These are phyloP conservation scores for Chloroceryle aenea DNA, from an alignment of 2,113 vertebrate species.

Conservation along the genomic window DNA sequence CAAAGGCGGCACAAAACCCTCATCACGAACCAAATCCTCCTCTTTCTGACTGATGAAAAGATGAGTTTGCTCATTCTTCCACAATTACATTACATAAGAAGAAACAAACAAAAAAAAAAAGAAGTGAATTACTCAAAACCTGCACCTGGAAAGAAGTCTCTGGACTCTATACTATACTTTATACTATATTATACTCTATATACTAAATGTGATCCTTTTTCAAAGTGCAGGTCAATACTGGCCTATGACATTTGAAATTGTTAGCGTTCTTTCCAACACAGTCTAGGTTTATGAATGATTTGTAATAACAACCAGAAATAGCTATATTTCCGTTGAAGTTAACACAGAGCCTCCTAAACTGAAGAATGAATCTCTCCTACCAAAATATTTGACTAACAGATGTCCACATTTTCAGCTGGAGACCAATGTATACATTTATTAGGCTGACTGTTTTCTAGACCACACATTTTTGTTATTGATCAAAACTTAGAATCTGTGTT, in stretches of 20 bases:
- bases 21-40: neutral
- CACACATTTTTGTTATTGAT: neutral
- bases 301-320: constrained; percentile 23
- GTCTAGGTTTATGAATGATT: neutral
- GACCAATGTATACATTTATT: neutral
- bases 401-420: neutral
- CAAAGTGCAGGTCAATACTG: neutral
- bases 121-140: neutral
- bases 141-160: neutral
- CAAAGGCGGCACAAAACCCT: neutral
- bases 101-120: neutral
- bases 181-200: too few relatives aligned
- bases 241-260: neutral
- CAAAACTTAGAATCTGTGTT: neutral
- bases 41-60: neutral
- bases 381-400: neutral
- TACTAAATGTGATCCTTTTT: neutral
- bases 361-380: neutral
- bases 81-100: neutral
- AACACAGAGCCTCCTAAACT: neutral
- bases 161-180: neutral
- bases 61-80: neutral
- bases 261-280: constrained; percentile 18
- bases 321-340: constrained; percentile 16
- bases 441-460: neutral